Conservation (phyloP, 2,888 invertebrate species). For the Caenorhabditis uteleia region DNA sequence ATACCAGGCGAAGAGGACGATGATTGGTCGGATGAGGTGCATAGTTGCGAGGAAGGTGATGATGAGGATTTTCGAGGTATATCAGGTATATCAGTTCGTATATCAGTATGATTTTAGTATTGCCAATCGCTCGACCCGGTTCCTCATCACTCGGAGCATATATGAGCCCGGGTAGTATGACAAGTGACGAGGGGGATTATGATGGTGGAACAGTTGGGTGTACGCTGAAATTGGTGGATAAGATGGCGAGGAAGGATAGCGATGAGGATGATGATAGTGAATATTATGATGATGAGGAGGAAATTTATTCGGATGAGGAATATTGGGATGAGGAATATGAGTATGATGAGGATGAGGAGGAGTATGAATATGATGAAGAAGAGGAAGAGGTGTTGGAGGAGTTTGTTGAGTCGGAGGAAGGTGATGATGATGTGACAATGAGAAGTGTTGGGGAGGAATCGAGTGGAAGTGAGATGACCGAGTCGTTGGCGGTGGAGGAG, state of each 20-base stretch:
- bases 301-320: conserved; percentile 40
- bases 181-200: conserved; percentile 45
- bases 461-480: neutral
- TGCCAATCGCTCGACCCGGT: conserved; percentile 32
- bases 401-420: conserved; percentile 34
- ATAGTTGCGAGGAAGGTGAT: conserved; percentile 47
- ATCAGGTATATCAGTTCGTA: too few species aligned
- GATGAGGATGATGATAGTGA: conserved; percentile 53
- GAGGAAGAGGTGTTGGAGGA: conserved; percentile 33
- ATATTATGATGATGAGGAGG: conserved; percentile 47
- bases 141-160: conserved; percentile 54
- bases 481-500: conserved; percentile 8
- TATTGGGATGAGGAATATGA: conserved; percentile 55
- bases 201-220: conserved; percentile 57
- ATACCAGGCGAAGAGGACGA: conserved; percentile 21
- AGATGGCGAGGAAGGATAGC: conserved; percentile 54
- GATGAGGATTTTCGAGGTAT: conserved; percentile 33
- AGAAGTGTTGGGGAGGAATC: conserved; percentile 10
- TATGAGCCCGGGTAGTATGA: conserved; percentile 50
- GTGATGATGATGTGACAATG: conserved; percentile 20
- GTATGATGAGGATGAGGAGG: conserved; percentile 42
- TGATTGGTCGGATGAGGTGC: conserved; percentile 36
- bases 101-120: conserved; percentile 7
- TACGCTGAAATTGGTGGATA: conserved; percentile 61
- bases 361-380: conserved; percentile 41